Evolutionary conservation across 1,140 invertebrate species (phyloP).

Genomic region (Belonocnema kinseyi): DNA sequence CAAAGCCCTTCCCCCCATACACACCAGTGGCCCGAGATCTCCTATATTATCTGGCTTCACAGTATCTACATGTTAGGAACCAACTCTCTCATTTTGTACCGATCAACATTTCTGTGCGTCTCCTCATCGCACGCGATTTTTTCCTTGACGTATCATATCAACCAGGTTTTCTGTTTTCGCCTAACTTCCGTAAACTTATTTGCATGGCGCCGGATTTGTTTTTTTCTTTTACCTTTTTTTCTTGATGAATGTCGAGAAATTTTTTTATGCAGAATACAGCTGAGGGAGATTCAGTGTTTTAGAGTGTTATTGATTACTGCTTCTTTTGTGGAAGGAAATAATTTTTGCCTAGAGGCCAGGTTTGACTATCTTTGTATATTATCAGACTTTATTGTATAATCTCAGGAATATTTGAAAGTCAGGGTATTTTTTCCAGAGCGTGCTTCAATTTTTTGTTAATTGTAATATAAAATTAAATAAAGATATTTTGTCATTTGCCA

Average conservation of each 20-base stretch:
- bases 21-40: not conserved
- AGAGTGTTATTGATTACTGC: too few relatives aligned
- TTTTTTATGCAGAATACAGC: not conserved
- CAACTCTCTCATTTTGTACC: not conserved
- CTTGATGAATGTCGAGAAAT: not conserved
- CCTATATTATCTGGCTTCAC: not conserved
- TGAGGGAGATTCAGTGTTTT: too few relatives aligned
- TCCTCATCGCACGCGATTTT: slow-evolving; percentile 2
- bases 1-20: not conserved
- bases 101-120: not conserved
- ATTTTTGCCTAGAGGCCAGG: too few relatives aligned
- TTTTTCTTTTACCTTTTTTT: not conserved
- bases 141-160: slow-evolving; percentile 10
- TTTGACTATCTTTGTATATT: too few relatives aligned
- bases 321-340: too few relatives aligned
- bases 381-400: too few relatives aligned
- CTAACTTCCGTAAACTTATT: not conserved
- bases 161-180: not conserved
- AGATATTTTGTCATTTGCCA: too few relatives aligned
- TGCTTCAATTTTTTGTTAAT: too few relatives aligned
- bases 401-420: too few relatives aligned
- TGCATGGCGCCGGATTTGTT: not conserved
- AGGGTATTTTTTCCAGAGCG: too few relatives aligned
- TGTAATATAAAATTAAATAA: too few relatives aligned
- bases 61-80: not conserved